Evolutionary conservation across 1,140 invertebrate species (phyloP).

Genomic region (Littorina saxatilis): DNA sequence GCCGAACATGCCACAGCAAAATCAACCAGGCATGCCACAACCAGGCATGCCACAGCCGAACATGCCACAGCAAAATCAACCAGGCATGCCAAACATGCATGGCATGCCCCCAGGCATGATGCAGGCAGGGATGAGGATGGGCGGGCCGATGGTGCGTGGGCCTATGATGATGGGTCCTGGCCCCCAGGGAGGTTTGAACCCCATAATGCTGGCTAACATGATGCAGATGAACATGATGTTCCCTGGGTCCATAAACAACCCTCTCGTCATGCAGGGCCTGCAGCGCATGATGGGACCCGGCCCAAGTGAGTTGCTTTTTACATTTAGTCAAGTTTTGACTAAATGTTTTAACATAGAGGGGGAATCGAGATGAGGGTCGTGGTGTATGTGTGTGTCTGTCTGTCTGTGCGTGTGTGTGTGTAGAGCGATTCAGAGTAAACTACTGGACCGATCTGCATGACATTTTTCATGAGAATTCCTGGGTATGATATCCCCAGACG

Average conservation of each 20-base stretch:
- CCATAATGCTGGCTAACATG: slow-evolving; percentile 15
- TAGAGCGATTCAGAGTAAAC: too few relatives aligned
- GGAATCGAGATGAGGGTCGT: too few relatives aligned
- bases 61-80: background rate
- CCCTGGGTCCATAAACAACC: slow-evolving; percentile 12
- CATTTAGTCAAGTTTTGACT: too few relatives aligned
- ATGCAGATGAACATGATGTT: slow-evolving; percentile 40
- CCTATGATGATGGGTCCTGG: background rate
- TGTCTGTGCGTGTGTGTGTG: too few relatives aligned
- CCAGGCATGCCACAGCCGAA: background rate
- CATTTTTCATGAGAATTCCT: too few relatives aligned
- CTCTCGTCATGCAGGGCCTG: slow-evolving; percentile 21
- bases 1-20: too few relatives aligned
- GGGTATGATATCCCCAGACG: too few relatives aligned
- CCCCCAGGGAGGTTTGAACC: slow-evolving; percentile 12
- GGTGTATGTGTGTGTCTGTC: too few relatives aligned
- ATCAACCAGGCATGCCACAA: too few relatives aligned
- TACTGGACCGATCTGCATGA: too few relatives aligned
- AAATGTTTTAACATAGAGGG: too few relatives aligned
- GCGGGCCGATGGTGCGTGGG: background rate
- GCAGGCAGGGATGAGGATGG: slow-evolving; percentile 13
- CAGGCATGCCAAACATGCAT: background rate
- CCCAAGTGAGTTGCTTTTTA: slow-evolving; percentile 7
- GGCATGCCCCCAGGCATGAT: background rate
- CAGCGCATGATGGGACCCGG: slow-evolving; percentile 30